Base-by-base conservation (phyloP, 2,797 vertebrate genomes). In the Phrynocephalus forsythii region DNA sequence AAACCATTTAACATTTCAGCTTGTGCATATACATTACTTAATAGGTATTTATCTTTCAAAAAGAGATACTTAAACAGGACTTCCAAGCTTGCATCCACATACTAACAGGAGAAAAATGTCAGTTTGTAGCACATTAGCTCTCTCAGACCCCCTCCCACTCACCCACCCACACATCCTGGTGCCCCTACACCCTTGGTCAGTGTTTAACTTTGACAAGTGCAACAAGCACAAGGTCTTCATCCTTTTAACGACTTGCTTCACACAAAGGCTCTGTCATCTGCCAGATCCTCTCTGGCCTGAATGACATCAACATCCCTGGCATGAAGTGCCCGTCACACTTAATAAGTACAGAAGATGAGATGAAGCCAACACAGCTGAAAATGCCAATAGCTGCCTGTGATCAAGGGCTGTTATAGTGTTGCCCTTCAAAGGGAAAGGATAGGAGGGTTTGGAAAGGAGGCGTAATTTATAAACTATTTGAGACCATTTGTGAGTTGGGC, bases 1-100 rank as follows among this genome's bases (percentile, higher is more conserved):
- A 99, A 98, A 98, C 97, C 98, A 98, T 98, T 99, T 98, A 99
- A 98, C 98, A 97, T 97, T 98, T 97, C 95, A 96, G 97, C 97
- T 97, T 97, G 97, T 97, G 97, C 97, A 97, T 98, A 98, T 97
- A 98, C 97, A 97, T 97, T 97, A 97, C 97, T 97, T 98, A 98
- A 99, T 98, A 98, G 98, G 98, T 98, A 98, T 98, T 99, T 98
- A 98, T 99, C 98, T 98, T 98, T 97, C 98, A 95, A 98, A 98
- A 97, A 98, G 97, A 98, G 97, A 97, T 97, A 96, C 96, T 96
- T 96, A 97, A 96, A 97, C 88, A 94, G 97, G 95, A 97, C 96
- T 97, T 97, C 96, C 94, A 96, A 96, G 96, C 97, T 96, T 95
- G 87, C 94, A 96, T 97, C 94, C 94, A 94, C 95, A 93, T 95